phyloP scores from a whole-genome alignment of 2,113 vertebrate genomes.

The Eurystomus gularis region DNA sequence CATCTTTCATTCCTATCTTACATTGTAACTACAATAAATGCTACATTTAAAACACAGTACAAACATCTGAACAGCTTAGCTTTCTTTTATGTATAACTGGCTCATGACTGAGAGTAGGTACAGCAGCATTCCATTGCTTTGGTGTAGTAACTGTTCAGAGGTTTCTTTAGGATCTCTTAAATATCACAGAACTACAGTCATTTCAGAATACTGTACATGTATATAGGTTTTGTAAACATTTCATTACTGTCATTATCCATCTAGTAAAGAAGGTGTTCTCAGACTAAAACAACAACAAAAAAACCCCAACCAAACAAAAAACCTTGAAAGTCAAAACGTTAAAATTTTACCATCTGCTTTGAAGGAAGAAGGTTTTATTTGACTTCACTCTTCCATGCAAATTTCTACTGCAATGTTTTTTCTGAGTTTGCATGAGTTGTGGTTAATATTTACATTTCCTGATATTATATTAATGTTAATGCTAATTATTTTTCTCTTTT shows the following conservation, averaged over 20 bases:
- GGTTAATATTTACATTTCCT: background rate
- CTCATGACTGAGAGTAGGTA: background rate
- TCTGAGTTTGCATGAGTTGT: background rate
- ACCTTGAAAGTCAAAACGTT: rapidly evolving
- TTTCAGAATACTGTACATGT: background rate
- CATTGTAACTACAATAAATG: background rate
- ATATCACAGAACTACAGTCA: background rate
- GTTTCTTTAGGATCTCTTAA: background rate
- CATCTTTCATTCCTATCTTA: background rate
- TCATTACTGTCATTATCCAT: background rate
- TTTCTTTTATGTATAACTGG: background rate
- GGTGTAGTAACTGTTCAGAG: background rate
- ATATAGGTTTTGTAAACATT: background rate
- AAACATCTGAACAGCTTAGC: background rate
- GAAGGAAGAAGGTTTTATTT: background rate
- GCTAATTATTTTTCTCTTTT: background rate
- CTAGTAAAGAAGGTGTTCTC: background rate
- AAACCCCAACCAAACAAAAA: background rate
- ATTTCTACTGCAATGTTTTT: background rate
- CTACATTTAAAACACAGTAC: background rate
- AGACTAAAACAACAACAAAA: background rate
- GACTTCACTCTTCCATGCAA: background rate
- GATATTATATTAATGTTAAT: background rate
- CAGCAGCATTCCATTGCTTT: background rate
- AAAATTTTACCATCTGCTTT: background rate